These are phyloP conservation scores for Apodemus agrarius DNA, from an alignment of 2,797 vertebrate genomes.

Conservation along the genomic window DNA sequence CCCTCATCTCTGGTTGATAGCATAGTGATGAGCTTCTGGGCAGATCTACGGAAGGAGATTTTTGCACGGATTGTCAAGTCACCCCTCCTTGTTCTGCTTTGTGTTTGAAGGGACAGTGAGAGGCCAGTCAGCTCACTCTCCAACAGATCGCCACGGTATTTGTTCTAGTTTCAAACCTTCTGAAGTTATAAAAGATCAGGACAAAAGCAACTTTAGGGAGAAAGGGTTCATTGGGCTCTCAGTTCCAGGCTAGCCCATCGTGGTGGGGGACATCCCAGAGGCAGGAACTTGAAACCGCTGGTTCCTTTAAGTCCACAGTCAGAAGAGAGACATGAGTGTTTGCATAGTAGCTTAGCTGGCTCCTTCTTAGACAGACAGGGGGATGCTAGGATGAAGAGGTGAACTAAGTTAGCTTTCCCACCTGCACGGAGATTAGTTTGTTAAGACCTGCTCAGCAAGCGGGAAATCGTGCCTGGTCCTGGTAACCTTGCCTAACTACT, in stretches of 20 bases:
- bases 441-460: background rate
- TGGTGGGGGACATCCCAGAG: background rate
- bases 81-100: background rate
- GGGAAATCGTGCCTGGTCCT: background rate
- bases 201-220: background rate
- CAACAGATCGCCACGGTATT: background rate
- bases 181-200: background rate
- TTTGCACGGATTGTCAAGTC: background rate
- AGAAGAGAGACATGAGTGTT: background rate
- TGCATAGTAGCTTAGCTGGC: background rate
- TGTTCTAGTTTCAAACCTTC: background rate
- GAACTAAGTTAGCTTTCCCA: background rate
- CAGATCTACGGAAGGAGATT: too few species aligned
- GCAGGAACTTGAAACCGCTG: background rate
- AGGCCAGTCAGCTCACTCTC: background rate
- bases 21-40: background rate
- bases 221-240: background rate
- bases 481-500: background rate
- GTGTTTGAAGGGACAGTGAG: background rate
- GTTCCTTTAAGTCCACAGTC: too few species aligned
- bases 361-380: background rate
- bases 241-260: background rate
- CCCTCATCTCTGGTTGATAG: background rate
- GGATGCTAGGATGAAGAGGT: background rate
- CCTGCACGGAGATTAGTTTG: background rate